These are phyloP conservation scores for Dryas iulia DNA, from an alignment of 1,140 invertebrate genomes.

Conservation along the genomic window DNA sequence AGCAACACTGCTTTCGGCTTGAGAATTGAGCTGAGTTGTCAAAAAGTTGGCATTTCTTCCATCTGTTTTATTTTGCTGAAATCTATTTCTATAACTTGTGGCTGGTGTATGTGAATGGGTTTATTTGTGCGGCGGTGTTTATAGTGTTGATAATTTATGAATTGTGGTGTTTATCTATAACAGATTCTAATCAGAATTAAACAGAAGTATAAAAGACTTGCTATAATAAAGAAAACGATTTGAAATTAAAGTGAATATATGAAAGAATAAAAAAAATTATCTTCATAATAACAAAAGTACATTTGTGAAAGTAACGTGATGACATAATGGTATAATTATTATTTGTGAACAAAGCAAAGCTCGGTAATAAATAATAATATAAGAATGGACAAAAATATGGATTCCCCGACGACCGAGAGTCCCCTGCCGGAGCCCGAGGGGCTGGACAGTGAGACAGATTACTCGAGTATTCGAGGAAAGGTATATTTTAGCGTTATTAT, in stretches of 20 bases:
- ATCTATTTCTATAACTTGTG: constrained; percentile 54
- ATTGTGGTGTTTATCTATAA: not conserved
- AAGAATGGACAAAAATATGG: constrained; percentile 56
- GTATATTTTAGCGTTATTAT: constrained; percentile 30
- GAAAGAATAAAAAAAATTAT: not conserved
- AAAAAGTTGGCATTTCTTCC: constrained; percentile 67
- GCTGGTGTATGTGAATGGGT: constrained; percentile 17
- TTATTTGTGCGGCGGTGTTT: constrained; percentile 15
- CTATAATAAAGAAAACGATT: not conserved
- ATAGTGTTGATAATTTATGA: not conserved
- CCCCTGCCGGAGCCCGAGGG: constrained; percentile 49
- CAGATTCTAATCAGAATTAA: constrained; percentile 8
- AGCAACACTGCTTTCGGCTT: constrained; percentile 9
- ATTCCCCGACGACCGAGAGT: constrained; percentile 52
- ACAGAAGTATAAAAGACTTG: not conserved
- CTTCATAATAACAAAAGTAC: constrained; percentile 4
- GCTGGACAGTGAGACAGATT: constrained; percentile 62
- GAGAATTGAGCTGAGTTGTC: constrained; percentile 50
- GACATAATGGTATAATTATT: constrained; percentile 64
- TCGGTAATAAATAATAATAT: constrained; percentile 11
- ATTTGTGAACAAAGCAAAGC: constrained; percentile 15
- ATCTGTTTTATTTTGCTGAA: constrained; percentile 64
- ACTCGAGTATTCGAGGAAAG: constrained; percentile 79
- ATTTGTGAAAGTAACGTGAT: constrained; percentile 29
- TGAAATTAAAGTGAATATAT: constrained; percentile 6